Evolutionary conservation across 2,113 vertebrate species (phyloP).

Genomic region (Anarhynchus alexandrinus): DNA sequence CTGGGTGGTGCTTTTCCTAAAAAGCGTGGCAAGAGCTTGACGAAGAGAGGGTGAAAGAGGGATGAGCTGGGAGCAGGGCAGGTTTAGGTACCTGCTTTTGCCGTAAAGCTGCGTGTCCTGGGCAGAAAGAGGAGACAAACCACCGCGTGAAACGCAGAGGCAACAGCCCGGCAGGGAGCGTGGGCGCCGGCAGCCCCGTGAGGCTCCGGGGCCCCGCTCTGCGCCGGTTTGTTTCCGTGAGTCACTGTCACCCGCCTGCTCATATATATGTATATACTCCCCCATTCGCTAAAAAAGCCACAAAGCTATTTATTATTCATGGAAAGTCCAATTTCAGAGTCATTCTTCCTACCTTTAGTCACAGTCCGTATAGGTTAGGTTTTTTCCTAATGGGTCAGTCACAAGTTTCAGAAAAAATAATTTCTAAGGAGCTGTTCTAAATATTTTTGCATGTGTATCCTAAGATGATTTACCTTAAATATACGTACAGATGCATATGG

Average conservation of each 20-base stretch:
- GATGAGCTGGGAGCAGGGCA: rapidly evolving
- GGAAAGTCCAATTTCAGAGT: not conserved
- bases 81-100: not conserved
- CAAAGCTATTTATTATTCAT: not conserved
- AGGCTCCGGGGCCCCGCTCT: not conserved
- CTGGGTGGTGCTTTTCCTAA: no score
- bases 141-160: not conserved
- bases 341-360: not conserved
- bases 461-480: not conserved
- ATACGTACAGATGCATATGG: not conserved
- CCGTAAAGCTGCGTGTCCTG: not conserved
- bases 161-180: not conserved
- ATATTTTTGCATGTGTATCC: not conserved
- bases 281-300: not conserved
- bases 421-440: not conserved
- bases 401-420: not conserved
- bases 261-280: not conserved
- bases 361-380: not conserved
- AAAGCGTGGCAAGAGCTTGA: not conserved
- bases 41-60: not conserved
- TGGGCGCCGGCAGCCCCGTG: not conserved
- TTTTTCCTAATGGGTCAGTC: not conserved
- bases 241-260: not conserved
- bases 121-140: not conserved
- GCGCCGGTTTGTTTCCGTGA: not conserved